Percentiles rank a stretch among this genome's conserved stretches.
Evolutionary conservation across 2,888 invertebrate species (phyloP).

Genomic region (Euzophera pinguis): DNA sequence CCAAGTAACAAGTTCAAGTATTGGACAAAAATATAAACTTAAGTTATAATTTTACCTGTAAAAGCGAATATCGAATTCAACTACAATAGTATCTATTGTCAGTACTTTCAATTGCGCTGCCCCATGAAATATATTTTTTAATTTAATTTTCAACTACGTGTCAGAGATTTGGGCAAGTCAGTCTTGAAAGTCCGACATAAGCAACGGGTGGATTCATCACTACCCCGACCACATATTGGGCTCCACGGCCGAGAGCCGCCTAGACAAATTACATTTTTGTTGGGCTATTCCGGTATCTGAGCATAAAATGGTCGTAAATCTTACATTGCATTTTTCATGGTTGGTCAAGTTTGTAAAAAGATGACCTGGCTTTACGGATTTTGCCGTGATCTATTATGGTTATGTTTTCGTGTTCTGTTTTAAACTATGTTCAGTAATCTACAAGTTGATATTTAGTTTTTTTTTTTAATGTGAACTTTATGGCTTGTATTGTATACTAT

Average conservation of each 20-base stretch:
- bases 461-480: too few species aligned
- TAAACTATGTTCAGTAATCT: too few species aligned
- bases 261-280: slow-evolving; percentile 57
- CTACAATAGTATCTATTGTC: too few species aligned
- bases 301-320: slow-evolving; percentile 54
- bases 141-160: too few species aligned
- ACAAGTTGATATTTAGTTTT: too few species aligned
- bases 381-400: slow-evolving; percentile 23
- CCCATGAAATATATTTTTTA: too few species aligned
- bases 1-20: too few species aligned
- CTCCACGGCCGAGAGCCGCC: slow-evolving; percentile 33
- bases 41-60: too few species aligned
- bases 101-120: too few species aligned
- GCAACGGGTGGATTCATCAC: slow-evolving; percentile 1
- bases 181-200: neutral
- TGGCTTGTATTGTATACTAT: too few species aligned
- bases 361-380: slow-evolving; percentile 32
- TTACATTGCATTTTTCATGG: slow-evolving; percentile 57
- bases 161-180: neutral
- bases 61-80: too few species aligned
- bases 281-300: slow-evolving; percentile 45
- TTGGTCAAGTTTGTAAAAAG: slow-evolving; percentile 50
- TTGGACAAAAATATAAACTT: too few species aligned
- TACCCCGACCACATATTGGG: slow-evolving; percentile 34
- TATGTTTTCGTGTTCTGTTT: neutral